Evolutionary conservation across 2,113 vertebrate genomes (phyloP), one percentile per base, ranked within the genome.

Genomic region (Seriola aureovittata): DNA sequence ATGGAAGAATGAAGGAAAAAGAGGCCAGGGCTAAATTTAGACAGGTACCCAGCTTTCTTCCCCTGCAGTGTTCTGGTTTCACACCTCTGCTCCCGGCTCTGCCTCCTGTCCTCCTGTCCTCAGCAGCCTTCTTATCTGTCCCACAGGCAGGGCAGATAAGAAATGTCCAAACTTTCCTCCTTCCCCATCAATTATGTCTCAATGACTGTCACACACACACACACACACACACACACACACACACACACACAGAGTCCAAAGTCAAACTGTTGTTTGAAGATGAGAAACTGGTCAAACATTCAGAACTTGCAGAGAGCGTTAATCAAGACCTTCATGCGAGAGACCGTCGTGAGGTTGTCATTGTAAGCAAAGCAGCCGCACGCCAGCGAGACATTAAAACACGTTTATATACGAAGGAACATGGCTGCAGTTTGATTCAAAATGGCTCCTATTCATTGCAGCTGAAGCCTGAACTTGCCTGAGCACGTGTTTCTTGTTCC

Each of bases 1-100:
- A 99, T 93, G 98, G 98, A 96, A 96, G 98, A 95, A 99, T 99
- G 98, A 99, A 99, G 95, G 98, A 99, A 95, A 99, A 99, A 88
- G 98, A 99, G 95, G 98, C 98, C 93, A 97, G 98, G 95, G 95
- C 98, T 95, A 99, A 99, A 95, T 99, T 99, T 97, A 97, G 98
- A 97, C 98, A 99, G 97, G 98, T 99, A 97, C 92, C 81, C 71
- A 79, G 78, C 80, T 82, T 75, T 82, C 64, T 75, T 65, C 81
- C 77, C 86, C 86, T 87, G 85, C 90, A 91, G 82, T 85, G 88
- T 86, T 89, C 83, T 64, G 90, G 63, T 92, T 91, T 90, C 87
- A 82, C 88, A 85, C 84, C 89, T 85, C 87, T 85, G 82, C 77
- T 85, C 87, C 71, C 1, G 25, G 52, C 73, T 68, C 44, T 13